These are phyloP conservation scores for Lepidonotus clava DNA, from an alignment of 2,888 invertebrate species.

Conservation along the genomic window DNA sequence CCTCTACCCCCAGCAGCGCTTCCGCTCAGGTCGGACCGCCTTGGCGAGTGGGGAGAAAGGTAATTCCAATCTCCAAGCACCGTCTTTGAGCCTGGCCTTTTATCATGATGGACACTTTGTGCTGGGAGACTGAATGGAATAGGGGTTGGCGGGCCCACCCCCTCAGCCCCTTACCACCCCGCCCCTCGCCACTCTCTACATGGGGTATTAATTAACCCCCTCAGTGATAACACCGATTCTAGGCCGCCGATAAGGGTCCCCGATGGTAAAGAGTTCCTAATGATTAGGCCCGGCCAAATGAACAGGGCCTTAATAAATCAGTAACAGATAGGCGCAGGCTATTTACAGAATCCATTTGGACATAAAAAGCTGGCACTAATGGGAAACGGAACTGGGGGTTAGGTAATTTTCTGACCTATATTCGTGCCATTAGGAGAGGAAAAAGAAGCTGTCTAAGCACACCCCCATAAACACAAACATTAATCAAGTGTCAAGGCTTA, in stretches of 20 bases:
- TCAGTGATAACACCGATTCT: background rate
- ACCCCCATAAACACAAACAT: background rate
- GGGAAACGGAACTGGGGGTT: background rate
- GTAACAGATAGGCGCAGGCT: background rate
- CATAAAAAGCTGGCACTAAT: slow-evolving; percentile 34
- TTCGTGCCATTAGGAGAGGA: background rate
- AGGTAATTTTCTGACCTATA: background rate
- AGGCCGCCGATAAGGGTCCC: background rate
- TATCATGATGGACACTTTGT: too few species aligned
- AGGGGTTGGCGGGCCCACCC: too few species aligned
- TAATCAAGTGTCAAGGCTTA: too few species aligned
- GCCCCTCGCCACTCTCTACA: background rate
- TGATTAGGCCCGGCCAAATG: background rate
- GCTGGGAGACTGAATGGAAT: too few species aligned
- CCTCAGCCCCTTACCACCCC: background rate
- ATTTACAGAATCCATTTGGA: background rate
- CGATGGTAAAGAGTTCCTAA: slow-evolving; percentile 19
- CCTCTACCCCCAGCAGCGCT: too few species aligned
- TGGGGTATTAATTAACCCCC: slow-evolving; percentile 33
- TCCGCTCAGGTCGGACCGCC: too few species aligned
- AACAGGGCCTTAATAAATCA: slow-evolving; percentile 8
- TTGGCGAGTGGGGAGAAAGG: too few species aligned
- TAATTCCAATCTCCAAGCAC: too few species aligned
- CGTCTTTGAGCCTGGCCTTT: too few species aligned
- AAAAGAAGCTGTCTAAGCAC: background rate